Conservation (phyloP, 2,113 vertebrate species). For the Notechis scutatus region DNA sequence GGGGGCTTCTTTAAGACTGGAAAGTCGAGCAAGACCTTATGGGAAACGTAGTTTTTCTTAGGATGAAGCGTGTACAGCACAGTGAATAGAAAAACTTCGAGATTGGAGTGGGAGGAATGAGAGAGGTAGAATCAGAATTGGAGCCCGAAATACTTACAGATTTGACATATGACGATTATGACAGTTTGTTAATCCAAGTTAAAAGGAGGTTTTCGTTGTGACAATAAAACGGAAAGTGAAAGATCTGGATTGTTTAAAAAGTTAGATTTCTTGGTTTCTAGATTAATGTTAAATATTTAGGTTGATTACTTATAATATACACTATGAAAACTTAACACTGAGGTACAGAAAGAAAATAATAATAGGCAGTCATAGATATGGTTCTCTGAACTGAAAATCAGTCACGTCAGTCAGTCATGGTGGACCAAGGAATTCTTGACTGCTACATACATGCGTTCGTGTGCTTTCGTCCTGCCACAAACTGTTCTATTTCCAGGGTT, state of each 20-base stretch:
- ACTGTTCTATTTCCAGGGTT: not conserved
- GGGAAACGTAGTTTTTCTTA: conserved; percentile 54
- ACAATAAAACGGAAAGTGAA: not conserved
- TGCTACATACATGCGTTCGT: not conserved
- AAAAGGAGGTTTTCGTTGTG: not conserved
- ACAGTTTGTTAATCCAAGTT: not conserved
- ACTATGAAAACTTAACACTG: not conserved
- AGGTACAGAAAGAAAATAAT: not conserved
- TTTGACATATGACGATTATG: not conserved
- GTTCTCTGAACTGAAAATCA: not conserved
- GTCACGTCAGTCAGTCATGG: not conserved
- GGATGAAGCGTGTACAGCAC: not conserved
- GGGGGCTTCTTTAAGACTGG: not conserved
- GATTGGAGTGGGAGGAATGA: not conserved
- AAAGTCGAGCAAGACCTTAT: not conserved
- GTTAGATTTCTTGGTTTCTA: not conserved
- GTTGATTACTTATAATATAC: not conserved
- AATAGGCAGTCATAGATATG: not conserved
- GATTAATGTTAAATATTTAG: not conserved
- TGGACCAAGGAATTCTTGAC: not conserved
- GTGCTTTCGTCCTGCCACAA: not conserved
- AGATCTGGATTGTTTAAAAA: not conserved
- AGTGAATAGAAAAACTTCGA: not conserved
- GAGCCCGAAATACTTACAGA: not conserved
- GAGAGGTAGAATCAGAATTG: not conserved